phyloP scores from a whole-genome alignment of 1,140 invertebrate species.

The Babylonia areolata region DNA sequence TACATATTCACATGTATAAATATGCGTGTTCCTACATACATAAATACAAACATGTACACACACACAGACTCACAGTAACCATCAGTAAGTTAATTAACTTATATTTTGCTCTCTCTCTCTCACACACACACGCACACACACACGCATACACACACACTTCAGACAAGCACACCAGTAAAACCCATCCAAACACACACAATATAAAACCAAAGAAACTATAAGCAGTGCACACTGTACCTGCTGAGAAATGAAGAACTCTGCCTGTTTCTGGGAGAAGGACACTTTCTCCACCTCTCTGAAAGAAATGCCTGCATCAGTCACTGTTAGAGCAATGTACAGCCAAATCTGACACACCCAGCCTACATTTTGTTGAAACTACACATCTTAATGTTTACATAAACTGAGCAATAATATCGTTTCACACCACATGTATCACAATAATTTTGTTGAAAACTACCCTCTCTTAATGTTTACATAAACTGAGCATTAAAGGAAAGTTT shows the following conservation, averaged over 20 bases:
- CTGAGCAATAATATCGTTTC: background rate
- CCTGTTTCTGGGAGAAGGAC: constrained; percentile 84
- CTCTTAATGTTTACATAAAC: too few species aligned
- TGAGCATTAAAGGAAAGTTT: too few species aligned
- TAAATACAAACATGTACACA: too few species aligned
- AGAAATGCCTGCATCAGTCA: constrained; percentile 9
- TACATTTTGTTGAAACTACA: background rate
- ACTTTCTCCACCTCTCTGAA: constrained; percentile 53
- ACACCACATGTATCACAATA: too few species aligned
- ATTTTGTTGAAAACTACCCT: too few species aligned
- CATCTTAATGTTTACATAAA: too few species aligned
- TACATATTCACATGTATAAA: too few species aligned
- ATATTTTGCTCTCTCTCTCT: too few species aligned
- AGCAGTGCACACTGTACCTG: constrained; percentile 54
- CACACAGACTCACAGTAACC: too few species aligned
- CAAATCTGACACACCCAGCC: too few species aligned
- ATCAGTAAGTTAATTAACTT: too few species aligned
- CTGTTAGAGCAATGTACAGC: background rate
- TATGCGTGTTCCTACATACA: too few species aligned
- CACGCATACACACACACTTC: background rate
- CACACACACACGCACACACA: background rate
- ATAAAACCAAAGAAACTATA: background rate
- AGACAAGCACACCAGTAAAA: background rate
- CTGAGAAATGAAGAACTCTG: constrained; percentile 90
- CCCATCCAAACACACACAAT: background rate